phyloP scores from a whole-genome alignment of 1,140 invertebrate genomes.

The Cephus cinctus region DNA sequence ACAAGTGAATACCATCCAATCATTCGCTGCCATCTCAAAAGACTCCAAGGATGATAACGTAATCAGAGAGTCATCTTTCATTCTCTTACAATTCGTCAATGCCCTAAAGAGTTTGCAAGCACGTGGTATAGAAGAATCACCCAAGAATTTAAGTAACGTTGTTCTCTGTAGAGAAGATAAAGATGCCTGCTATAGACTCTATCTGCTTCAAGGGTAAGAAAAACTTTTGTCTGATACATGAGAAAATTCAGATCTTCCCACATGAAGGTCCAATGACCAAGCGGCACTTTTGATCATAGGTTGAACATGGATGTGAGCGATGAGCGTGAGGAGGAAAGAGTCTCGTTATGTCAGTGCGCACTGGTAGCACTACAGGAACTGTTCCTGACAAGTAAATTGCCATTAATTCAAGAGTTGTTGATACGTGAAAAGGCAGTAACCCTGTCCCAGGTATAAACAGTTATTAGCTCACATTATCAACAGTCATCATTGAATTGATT shows the following conservation, averaged over 20 bases:
- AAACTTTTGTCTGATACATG: too few relatives aligned
- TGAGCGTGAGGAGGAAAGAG: constrained; percentile 60
- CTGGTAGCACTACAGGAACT: constrained; percentile 68
- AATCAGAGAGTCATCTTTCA: constrained; percentile 63
- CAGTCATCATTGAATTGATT: neutral
- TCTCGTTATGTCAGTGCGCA: constrained; percentile 78
- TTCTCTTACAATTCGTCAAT: constrained; percentile 78
- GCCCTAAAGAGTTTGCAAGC: constrained; percentile 81
- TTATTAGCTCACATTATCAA: neutral
- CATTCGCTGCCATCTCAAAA: constrained; percentile 55
- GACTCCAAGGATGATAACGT: constrained; percentile 48
- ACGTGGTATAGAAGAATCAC: constrained; percentile 76
- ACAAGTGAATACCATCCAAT: constrained; percentile 69
- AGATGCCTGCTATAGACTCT: constrained; percentile 64
- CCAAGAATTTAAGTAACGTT: constrained; percentile 66
- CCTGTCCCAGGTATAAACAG: constrained; percentile 59
- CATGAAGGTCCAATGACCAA: too few relatives aligned
- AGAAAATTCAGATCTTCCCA: too few relatives aligned
- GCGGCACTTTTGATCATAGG: constrained; percentile 44
- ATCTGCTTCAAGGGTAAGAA: constrained; percentile 71
- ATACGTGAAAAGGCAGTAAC: constrained; percentile 71
- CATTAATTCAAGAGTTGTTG: constrained; percentile 68
- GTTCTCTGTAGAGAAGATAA: constrained; percentile 63
- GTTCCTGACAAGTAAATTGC: constrained; percentile 64
- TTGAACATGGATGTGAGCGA: constrained; percentile 62